These are phyloP conservation scores for Smithornis capensis DNA, from an alignment of 2,113 vertebrate species.

Conservation along the genomic window DNA sequence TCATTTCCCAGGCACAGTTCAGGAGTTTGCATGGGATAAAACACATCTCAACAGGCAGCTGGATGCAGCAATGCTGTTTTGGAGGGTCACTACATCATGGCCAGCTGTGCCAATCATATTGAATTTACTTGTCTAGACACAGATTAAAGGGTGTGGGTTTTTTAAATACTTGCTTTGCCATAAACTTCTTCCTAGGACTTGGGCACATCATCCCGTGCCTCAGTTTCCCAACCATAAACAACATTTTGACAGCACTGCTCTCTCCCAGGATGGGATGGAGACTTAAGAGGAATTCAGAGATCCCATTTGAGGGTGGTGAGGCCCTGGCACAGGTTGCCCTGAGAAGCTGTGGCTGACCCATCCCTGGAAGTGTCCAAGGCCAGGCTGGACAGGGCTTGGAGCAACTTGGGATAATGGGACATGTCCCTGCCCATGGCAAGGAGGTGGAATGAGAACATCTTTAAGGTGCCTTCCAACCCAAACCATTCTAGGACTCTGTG, in stretches of 20 bases:
- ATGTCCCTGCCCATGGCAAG: too few species aligned
- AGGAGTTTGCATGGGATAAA: not conserved
- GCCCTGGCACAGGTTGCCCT: not conserved
- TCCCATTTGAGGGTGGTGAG: not conserved
- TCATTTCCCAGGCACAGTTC: not conserved
- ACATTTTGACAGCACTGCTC: fast-evolving
- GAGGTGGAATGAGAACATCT: not conserved
- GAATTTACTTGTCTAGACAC: not conserved
- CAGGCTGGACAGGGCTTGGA: not conserved
- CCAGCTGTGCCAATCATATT: not conserved
- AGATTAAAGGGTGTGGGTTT: not conserved
- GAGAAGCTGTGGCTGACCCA: not conserved
- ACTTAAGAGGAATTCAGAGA: not conserved
- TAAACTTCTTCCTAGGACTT: not conserved
- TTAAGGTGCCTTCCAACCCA: not conserved
- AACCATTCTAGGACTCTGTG: fast-evolving
- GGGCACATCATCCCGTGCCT: fast-evolving
- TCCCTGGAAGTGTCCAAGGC: not conserved
- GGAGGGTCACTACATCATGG: not conserved
- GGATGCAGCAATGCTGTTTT: not conserved
- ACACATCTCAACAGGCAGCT: not conserved
- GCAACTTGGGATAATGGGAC: not conserved
- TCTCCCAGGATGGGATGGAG: not conserved
- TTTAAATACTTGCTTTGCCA: not conserved
- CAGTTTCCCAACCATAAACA: not conserved